Evolutionary conservation across 1,140 invertebrate genomes (phyloP).

Genomic region (Orchesella cincta): DNA sequence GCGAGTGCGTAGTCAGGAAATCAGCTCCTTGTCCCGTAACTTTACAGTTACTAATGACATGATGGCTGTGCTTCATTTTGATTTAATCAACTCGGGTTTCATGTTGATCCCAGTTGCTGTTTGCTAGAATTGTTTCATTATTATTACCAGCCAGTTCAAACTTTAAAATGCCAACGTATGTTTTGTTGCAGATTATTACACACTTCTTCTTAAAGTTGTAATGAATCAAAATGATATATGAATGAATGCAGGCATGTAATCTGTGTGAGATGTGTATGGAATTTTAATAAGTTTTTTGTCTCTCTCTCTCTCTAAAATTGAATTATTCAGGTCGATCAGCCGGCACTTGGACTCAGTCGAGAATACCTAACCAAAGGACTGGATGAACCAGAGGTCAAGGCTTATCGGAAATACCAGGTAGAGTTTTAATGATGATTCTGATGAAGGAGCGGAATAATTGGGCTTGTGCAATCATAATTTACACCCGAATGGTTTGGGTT

Average conservation of each 20-base stretch:
- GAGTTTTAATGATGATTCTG: neutral
- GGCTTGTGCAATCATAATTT: neutral
- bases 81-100: neutral
- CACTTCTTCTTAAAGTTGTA: neutral
- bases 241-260: no score
- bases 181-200: neutral
- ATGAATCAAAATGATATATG: neutral
- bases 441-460: neutral
- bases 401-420: constrained; percentile 81
- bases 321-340: constrained; percentile 80
- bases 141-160: neutral
- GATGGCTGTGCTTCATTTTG: neutral
- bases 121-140: neutral
- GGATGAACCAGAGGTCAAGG: constrained; percentile 73
- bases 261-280: no score
- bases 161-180: neutral
- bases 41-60: constrained; percentile 1
- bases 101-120: no score
- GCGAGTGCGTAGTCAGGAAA: neutral
- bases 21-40: neutral
- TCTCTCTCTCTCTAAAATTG: constrained; percentile 23
- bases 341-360: constrained; percentile 79
- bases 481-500: neutral
- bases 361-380: constrained; percentile 86
- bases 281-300: constrained; percentile 14